Base-by-base conservation (phyloP, 1,140 invertebrate genomes). In the Pollicipes pollicipes region DNA sequence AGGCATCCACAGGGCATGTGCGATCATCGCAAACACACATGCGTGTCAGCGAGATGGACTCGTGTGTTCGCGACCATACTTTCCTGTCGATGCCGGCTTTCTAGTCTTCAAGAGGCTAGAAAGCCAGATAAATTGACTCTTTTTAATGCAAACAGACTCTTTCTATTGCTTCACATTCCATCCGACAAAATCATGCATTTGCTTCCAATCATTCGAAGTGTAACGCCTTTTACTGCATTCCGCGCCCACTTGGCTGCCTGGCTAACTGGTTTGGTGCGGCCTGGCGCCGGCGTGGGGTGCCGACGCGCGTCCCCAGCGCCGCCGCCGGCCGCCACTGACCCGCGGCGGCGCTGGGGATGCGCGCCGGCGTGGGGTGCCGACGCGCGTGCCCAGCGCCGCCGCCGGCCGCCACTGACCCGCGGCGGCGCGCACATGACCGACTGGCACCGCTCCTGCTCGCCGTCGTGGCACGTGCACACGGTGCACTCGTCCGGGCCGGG, bases 401-500 rank as follows among this genome's bases (percentile, higher is more conserved):
- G n/a, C n/a, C n/a, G n/a, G n/a, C n/a, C n/a, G n/a, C n/a, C n/a
- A 84, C 87, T 87, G 76, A 90, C 88, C 83, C 88, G 85, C 66
- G 90, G 90, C 68, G 89, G 88, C 66, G 89, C 87, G 79, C 91
- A 94, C 35, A 91, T 81, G 16, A 93, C 89, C 73, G 88, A 87
- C 79, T 90, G 90, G 79, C 91, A 95, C 80, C 86, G 86, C 78
- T 88, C 91, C 37, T 90, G 88, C 77, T 87, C 83, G 1, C 90
- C 90, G 80, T 88, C 86, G 76, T 91, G 88, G 81, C 92, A 95
- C 74, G 89, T 85, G 80, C 91, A 95, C 29, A 88, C 82, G 8
- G 86, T 90, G 77, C 91, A 95, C n/a, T 87, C 87, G 78, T 92
- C 89, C 58, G 88, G 86, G 28, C 90, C 88, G 69, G 90, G 91